phyloP scores from a whole-genome alignment of 2,888 invertebrate genomes.

The Nudaria mundana region DNA sequence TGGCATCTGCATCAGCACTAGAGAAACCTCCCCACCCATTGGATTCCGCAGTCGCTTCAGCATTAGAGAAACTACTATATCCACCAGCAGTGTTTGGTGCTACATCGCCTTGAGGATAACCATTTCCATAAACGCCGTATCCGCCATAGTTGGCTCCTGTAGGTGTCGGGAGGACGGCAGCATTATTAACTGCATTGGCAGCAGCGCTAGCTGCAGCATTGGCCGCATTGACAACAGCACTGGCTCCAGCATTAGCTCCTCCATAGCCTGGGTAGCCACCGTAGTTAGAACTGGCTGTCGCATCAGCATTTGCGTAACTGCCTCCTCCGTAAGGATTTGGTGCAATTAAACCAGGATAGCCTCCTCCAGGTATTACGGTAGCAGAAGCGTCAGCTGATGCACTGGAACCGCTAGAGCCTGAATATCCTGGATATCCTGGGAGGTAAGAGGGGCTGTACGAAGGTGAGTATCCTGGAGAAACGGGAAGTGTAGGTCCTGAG shows the following conservation, averaged over 20 bases:
- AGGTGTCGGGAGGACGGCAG: too few relatives aligned
- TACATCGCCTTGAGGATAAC: background rate
- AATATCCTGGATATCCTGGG: background rate
- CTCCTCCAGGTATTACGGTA: constrained; percentile 1
- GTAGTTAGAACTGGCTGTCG: constrained; percentile 13
- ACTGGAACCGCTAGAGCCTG: background rate
- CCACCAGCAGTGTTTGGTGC: constrained; percentile 3
- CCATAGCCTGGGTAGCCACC: constrained; percentile 3
- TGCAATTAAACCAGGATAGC: background rate
- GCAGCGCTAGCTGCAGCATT: background rate
- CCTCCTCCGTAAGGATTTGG: constrained; percentile 7
- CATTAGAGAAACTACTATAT: background rate
- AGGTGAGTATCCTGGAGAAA: background rate
- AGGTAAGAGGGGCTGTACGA: background rate
- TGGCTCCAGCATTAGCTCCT: constrained; percentile 3
- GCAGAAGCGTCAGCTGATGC: constrained; percentile 5
- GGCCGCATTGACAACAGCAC: background rate
- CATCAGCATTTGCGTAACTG: constrained; percentile 1
- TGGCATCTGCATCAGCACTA: constrained; percentile 1
- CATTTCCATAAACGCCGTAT: background rate
- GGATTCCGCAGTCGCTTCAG: background rate
- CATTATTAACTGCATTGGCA: background rate
- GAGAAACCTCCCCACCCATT: background rate
- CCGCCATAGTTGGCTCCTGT: background rate
- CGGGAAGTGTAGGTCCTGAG: too few relatives aligned